Evolutionary conservation across 2,888 invertebrate genomes (phyloP).

Genomic region (Cryptocephalus primarius): DNA sequence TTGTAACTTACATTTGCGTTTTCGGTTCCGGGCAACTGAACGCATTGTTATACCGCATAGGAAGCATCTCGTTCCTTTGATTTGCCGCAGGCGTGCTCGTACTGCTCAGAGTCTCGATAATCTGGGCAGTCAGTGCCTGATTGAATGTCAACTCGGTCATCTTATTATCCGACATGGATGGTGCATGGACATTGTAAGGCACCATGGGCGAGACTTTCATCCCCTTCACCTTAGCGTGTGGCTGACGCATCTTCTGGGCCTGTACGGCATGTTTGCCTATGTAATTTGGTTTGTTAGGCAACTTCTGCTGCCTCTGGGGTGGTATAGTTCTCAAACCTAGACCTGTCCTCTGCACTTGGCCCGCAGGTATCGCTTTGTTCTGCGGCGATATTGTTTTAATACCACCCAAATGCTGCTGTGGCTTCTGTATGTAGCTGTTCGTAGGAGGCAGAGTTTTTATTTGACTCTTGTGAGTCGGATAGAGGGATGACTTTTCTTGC

Average conservation of each 20-base stretch:
- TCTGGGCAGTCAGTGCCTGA: conserved; percentile 52
- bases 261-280: conserved; percentile 38
- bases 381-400: conserved; percentile 32
- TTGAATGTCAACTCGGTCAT: conserved; percentile 44
- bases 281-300: conserved; percentile 34
- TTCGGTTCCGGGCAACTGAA: conserved; percentile 19
- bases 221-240: conserved; percentile 11
- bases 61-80: conserved; percentile 41
- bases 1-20: conserved; percentile 4
- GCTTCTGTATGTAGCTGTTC: conserved; percentile 22
- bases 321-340: conserved; percentile 34
- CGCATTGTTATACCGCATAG: conserved; percentile 31
- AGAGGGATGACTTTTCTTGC: conserved; percentile 19
- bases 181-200: conserved; percentile 10
- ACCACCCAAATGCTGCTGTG: conserved; percentile 18
- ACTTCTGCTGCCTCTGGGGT: conserved; percentile 30
- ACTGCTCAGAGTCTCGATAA: conserved; percentile 47
- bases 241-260: conserved; percentile 29
- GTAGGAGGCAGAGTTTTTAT: conserved; percentile 29
- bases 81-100: conserved; percentile 33
- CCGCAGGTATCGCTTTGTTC: conserved; percentile 20
- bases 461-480: conserved; percentile 31
- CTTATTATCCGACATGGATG: conserved; percentile 14
- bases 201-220: conserved; percentile 7
- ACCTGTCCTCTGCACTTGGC: conserved; percentile 28